Conservation (phyloP, 1,140 invertebrate genomes). For the Drosophila kurseongensis region DNA sequence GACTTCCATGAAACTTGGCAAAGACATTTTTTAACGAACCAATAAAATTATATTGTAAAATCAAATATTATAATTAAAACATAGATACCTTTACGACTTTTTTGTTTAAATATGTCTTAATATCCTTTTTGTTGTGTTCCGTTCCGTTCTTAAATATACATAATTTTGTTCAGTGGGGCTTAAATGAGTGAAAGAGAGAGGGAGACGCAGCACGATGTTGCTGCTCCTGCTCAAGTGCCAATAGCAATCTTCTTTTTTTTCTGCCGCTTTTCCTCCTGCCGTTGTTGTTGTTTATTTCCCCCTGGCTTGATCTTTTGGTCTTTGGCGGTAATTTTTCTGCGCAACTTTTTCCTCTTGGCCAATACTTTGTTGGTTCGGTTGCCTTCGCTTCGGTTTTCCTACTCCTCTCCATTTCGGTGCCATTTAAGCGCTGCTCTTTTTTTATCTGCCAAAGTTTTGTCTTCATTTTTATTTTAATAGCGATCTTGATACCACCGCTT, state of each 20-base stretch:
- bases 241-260: slow-evolving; percentile 71
- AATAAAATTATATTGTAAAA: no score
- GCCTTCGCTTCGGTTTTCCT: slow-evolving; percentile 36
- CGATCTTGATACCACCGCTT: slow-evolving; percentile 51
- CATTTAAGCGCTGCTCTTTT: slow-evolving; percentile 42
- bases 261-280: slow-evolving; percentile 54
- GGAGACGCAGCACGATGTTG: slow-evolving; percentile 68
- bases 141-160: not conserved
- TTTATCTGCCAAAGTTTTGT: slow-evolving; percentile 77
- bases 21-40: no score
- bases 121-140: not conserved
- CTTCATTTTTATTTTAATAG: slow-evolving; percentile 84
- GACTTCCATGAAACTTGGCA: no score
- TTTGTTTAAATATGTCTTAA: not conserved
- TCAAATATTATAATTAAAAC: no score
- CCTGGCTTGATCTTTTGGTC: slow-evolving; percentile 79
- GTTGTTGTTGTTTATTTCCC: slow-evolving; percentile 75
- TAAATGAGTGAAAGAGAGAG: slow-evolving; percentile 40
- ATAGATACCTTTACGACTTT: no score
- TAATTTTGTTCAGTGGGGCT: slow-evolving; percentile 27
- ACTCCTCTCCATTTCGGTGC: slow-evolving; percentile 63
- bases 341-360: slow-evolving; percentile 60
- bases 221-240: slow-evolving; percentile 72
- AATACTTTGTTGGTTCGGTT: slow-evolving; percentile 66
- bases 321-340: slow-evolving; percentile 81